Evolutionary conservation across 2,113 vertebrate species (phyloP).

Genomic region (Elephas maximus): DNA sequence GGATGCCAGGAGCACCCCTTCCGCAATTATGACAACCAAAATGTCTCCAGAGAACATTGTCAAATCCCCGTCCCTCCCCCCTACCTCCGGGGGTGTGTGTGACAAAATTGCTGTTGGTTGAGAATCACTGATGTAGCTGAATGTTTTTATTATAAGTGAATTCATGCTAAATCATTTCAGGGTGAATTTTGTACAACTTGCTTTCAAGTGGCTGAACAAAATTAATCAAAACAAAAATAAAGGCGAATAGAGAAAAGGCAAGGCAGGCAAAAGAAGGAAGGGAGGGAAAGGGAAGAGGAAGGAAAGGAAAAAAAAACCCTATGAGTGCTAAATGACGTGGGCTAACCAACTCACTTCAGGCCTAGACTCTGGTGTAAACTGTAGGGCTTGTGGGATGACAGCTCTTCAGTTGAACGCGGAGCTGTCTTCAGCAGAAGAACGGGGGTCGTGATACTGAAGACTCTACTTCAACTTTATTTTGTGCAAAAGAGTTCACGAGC

Average conservation of each 20-base stretch:
- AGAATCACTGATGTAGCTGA: not conserved
- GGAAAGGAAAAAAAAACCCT: not conserved
- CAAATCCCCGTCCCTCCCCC: no score
- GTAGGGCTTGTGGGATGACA: rapidly evolving
- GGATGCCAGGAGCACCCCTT: not conserved
- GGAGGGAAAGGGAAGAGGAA: not conserved
- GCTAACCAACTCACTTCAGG: no score
- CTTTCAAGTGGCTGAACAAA: not conserved
- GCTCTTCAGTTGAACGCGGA: rapidly evolving
- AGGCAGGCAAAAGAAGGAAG: not conserved
- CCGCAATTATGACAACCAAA: not conserved
- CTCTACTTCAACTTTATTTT: no score
- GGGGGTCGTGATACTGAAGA: rapidly evolving
- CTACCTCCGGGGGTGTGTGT: no score
- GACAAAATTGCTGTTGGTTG: not conserved
- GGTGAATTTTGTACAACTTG: not conserved
- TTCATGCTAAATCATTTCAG: not conserved
- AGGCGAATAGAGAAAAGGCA: not conserved
- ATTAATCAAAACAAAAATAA: not conserved
- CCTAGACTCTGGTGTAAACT: no score
- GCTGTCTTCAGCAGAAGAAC: rapidly evolving
- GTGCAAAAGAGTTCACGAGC: not conserved
- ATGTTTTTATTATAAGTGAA: not conserved
- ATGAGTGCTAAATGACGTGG: not conserved
- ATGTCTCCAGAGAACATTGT: not conserved